Percentiles rank a stretch among this genome's conserved stretches.
Conservation (phyloP, 2,888 invertebrate genomes). For the Lissonota sp. region DNA sequence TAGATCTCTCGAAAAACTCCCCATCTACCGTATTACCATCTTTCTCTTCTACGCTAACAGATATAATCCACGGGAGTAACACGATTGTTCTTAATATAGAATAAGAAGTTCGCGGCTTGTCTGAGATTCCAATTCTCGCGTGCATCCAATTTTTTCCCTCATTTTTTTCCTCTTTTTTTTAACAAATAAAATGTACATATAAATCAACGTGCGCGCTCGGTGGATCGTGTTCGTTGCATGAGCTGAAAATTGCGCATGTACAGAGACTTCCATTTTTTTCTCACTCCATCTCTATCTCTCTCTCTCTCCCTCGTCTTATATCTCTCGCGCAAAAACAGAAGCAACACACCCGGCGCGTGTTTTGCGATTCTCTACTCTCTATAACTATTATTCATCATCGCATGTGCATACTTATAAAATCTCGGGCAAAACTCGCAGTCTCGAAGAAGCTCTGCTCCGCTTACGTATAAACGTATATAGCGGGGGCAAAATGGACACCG, state of each 20-base stretch:
- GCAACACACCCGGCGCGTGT: slow-evolving; percentile 36
- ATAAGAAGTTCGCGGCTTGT: slow-evolving; percentile 53
- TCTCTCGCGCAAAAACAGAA: slow-evolving; percentile 4
- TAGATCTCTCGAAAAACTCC: slow-evolving; percentile 46
- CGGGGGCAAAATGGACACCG: too few relatives aligned
- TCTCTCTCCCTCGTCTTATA: neutral
- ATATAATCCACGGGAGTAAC: slow-evolving; percentile 50
- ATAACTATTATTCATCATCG: slow-evolving; percentile 30
- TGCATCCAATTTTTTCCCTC: slow-evolving; percentile 5
- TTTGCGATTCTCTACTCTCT: slow-evolving; percentile 5
- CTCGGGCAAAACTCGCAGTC: slow-evolving; percentile 6
- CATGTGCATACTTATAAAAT: slow-evolving; percentile 33
- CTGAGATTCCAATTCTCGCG: slow-evolving; percentile 56
- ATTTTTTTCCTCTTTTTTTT: slow-evolving; percentile 10
- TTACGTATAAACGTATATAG: too few relatives aligned
- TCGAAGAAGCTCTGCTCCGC: too few relatives aligned
- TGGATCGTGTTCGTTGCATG: slow-evolving; percentile 33
- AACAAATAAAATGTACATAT: slow-evolving; percentile 1
- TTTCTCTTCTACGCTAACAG: slow-evolving; percentile 12
- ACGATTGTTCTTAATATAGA: slow-evolving; percentile 63
- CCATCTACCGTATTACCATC: slow-evolving; percentile 9
- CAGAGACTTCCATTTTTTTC: neutral
- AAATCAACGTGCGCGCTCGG: slow-evolving; percentile 16
- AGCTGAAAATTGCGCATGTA: slow-evolving; percentile 17
- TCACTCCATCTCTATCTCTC: neutral